Conservation (phyloP, 2,797 vertebrate species). For the Gymnoscopelus braueri region DNA sequence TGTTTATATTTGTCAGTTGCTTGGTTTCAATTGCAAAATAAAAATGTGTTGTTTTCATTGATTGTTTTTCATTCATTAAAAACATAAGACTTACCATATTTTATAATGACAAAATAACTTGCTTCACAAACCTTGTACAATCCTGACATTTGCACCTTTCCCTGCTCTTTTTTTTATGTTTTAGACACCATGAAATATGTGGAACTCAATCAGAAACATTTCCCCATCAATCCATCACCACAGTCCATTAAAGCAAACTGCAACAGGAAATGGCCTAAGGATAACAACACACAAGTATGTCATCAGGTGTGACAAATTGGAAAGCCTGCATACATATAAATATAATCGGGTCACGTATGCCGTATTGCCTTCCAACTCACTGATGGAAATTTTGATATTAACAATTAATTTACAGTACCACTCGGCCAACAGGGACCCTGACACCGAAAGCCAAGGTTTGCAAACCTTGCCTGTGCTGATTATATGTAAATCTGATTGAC, state of each 20-base stretch:
- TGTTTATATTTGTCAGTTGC: too few species aligned
- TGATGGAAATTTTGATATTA: neutral
- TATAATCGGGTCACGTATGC: constrained; percentile 14
- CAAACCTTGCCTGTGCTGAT: constrained; percentile 61
- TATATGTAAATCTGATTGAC: constrained; percentile 68
- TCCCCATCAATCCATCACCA: neutral
- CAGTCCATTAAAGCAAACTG: neutral
- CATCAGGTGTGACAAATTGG: constrained; percentile 6
- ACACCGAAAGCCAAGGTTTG: constrained; percentile 53
- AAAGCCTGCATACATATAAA: constrained; percentile 19
- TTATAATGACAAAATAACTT: too few species aligned
- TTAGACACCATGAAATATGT: too few species aligned
- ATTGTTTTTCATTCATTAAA: too few species aligned
- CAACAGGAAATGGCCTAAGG: constrained; percentile 5
- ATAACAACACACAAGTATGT: constrained; percentile 1
- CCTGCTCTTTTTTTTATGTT: too few species aligned
- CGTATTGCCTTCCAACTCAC: neutral
- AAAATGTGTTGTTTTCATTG: too few species aligned
- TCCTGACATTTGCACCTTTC: too few species aligned
- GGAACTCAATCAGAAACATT: too few species aligned
- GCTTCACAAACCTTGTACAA: too few species aligned
- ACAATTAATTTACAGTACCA: neutral
- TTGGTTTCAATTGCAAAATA: too few species aligned
- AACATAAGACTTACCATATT: too few species aligned
- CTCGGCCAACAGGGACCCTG: constrained; percentile 16